Conservation (phyloP, 2,888 invertebrate species). For the Synergus gifuensis region DNA sequence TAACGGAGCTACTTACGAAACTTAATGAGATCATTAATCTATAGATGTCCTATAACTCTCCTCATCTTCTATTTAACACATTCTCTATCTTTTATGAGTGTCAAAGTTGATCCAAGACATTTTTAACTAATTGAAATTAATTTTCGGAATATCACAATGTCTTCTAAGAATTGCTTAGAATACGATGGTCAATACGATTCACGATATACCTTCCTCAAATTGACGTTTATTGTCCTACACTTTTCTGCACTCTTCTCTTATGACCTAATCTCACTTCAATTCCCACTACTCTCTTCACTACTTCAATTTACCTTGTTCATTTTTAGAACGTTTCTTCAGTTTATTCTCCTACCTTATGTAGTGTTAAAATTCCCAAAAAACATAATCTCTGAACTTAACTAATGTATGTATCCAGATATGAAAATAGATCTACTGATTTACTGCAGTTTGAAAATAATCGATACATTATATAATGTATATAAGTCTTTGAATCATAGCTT, state of each 20-base stretch:
- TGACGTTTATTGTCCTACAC: constrained; percentile 20
- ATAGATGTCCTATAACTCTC: constrained; percentile 49
- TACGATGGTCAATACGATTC: constrained; percentile 13
- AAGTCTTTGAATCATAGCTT: not conserved
- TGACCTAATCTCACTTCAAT: constrained; percentile 15
- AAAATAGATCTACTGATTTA: no score
- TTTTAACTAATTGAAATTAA: not conserved
- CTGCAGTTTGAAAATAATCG: no score
- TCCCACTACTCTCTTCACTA: not conserved
- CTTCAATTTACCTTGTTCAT: not conserved
- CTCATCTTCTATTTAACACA: constrained; percentile 49
- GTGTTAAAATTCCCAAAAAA: not conserved
- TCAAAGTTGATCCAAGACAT: constrained; percentile 51
- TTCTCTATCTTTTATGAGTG: constrained; percentile 58
- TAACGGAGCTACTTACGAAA: constrained; percentile 55
- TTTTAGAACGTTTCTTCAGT: not conserved
- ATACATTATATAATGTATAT: no score
- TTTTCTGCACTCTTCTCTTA: constrained; percentile 7
- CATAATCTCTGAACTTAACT: not conserved
- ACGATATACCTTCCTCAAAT: constrained; percentile 21
- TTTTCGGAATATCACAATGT: not conserved
- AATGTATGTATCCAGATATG: no score
- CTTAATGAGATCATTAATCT: constrained; percentile 66
- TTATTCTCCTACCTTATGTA: no score
- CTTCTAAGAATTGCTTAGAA: not conserved